Base-by-base conservation (phyloP, 2,113 vertebrate genomes). In the Seriola aureovittata region DNA sequence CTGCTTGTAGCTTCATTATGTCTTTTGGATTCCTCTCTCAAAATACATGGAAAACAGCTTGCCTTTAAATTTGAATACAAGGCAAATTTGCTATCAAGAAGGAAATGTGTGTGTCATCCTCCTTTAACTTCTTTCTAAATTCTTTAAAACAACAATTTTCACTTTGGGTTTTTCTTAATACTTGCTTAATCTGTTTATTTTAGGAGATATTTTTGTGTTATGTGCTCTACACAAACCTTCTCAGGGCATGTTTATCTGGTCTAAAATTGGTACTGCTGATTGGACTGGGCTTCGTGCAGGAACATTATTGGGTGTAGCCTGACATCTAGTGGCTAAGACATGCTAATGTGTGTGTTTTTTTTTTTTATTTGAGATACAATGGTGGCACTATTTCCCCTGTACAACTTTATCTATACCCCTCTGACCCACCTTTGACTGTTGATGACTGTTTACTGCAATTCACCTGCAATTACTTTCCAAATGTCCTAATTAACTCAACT, bases 251-350 rank as follows among this genome's bases (percentile, higher is more conserved):
- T n/a, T 48, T 73, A 2, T 44, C 19, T 19, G 4, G 1, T 11
- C 29, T 14, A 0, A 13, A 65, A 29, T 36, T 40, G 10, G 2
- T 4, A 11, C 29, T 48, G 23, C 4, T 60, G 23, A 38, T 23
- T 12, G 12, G 25, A 9, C 8, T 76, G 11, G 7, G n/a, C 23
- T 42, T 62, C 19, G 19, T 25, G 9, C 1, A 4, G 19, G 4
- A 10, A 50, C 40, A 86, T 88, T 89, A 57, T 44, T 89, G 16
- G 64, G 44, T 52, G 2, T 77, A 89, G 64, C 38, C 81, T 93
- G 93, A 81, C 94, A 90, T 70, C 93, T 92, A 79, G 87, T 90
- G 94, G 85, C 44, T 23, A 59, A 62, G 0, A 81, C 6, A 12
- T 81, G 64, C 36, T 76, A 46, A 16, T 86, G 40, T 25, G 19